Percentiles rank a stretch among this genome's conserved stretches.
These are phyloP conservation scores for Megalops cyprinoides DNA, from an alignment of 2,797 vertebrate genomes.

Conservation along the genomic window DNA sequence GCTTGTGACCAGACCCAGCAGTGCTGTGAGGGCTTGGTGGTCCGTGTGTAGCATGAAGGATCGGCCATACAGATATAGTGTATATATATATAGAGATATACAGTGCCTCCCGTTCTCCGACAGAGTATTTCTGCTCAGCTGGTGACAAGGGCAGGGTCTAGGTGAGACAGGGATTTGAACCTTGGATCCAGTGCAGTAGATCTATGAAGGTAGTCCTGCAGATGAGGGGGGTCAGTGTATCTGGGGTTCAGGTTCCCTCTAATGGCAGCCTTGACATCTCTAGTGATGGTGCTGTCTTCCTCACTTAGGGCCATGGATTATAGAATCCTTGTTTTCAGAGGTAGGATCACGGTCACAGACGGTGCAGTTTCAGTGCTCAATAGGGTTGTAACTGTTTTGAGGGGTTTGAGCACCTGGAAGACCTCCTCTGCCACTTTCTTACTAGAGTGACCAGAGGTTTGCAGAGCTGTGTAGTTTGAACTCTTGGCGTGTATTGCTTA, in stretches of 20 bases:
- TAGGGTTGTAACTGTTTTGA: too few species aligned
- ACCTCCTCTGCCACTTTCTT: conserved; percentile 36
- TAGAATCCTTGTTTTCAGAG: conserved; percentile 44
- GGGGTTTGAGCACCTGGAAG: conserved; percentile 38
- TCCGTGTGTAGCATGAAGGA: neutral
- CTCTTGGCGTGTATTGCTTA: too few species aligned
- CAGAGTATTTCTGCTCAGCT: neutral
- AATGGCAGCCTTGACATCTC: conserved; percentile 43
- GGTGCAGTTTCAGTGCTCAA: conserved; percentile 31
- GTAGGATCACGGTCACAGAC: conserved; percentile 47
- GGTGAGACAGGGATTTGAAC: conserved; percentile 44
- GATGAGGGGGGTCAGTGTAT: conserved; percentile 29
- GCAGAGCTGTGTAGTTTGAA: too few species aligned
- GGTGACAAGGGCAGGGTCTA: conserved; percentile 24
- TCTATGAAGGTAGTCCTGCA: conserved; percentile 37
- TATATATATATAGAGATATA: conserved; percentile 20
- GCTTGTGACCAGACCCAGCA: neutral
- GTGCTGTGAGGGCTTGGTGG: conserved; percentile 15
- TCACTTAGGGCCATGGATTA: conserved; percentile 40
- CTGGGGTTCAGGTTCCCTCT: conserved; percentile 33
- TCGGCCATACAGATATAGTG: conserved; percentile 4
- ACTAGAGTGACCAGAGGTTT: too few species aligned
- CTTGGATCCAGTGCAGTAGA: conserved; percentile 40
- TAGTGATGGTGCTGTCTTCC: conserved; percentile 38
- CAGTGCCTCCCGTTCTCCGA: neutral